Conservation (phyloP, 2,797 vertebrate genomes). For the Phaenicophaeus curvirostris region DNA sequence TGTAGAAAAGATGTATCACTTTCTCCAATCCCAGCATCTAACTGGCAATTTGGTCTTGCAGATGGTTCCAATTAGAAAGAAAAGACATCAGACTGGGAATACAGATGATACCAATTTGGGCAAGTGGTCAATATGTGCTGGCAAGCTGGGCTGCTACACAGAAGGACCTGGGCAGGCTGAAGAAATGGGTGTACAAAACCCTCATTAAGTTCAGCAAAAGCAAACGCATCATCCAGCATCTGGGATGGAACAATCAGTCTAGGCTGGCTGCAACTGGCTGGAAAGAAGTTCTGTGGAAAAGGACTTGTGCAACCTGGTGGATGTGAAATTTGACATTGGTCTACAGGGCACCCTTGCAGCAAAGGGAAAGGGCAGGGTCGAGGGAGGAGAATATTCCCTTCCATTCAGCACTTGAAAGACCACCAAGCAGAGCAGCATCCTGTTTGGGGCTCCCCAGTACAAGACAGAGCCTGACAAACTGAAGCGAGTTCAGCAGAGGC, state of each 20-base stretch:
- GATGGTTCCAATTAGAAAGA: background rate
- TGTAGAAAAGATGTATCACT: background rate
- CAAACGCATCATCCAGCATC: background rate
- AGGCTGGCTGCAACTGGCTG: background rate
- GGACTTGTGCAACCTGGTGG: background rate
- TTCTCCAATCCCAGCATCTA: background rate
- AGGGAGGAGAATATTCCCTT: background rate
- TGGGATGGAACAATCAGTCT: background rate
- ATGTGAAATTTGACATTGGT: background rate
- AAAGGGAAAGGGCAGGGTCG: background rate
- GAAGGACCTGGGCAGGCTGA: background rate
- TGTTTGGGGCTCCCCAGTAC: background rate
- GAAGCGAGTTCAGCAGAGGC: background rate
- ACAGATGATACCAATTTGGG: background rate
- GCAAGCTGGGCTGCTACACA: background rate
- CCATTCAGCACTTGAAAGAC: background rate
- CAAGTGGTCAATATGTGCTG: background rate
- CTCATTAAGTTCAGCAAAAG: background rate
- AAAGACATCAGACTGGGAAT: background rate
- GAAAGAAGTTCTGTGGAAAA: background rate
- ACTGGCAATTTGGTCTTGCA: background rate
- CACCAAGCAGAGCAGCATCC: background rate
- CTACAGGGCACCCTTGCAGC: background rate
- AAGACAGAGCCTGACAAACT: background rate
- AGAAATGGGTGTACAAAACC: background rate